Evolutionary conservation across 2,797 vertebrate genomes (phyloP).

Genomic region (Vultur gryphus): DNA sequence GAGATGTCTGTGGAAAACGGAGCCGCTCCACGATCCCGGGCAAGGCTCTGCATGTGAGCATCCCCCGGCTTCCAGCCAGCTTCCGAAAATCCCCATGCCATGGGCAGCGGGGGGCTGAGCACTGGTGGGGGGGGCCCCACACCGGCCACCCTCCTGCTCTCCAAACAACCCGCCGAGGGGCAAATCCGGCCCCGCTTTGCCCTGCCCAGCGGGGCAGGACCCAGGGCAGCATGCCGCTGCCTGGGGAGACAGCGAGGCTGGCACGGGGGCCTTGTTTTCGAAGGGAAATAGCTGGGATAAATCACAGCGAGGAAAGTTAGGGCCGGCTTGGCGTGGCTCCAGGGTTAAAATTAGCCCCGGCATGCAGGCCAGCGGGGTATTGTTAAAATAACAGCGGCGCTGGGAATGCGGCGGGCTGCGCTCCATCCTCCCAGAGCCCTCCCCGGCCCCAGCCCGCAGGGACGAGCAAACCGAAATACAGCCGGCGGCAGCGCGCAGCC

Average conservation of each 20-base stretch:
- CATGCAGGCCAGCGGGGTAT: neutral
- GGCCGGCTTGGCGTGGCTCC: constrained; percentile 17
- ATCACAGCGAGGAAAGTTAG: constrained; percentile 23
- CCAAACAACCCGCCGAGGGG: neutral
- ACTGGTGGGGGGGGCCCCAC: fast-evolving
- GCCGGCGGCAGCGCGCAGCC: fast-evolving
- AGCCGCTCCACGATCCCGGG: neutral
- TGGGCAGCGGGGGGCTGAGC: neutral
- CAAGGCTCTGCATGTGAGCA: neutral
- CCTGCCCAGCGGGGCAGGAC: neutral
- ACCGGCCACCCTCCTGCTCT: neutral
- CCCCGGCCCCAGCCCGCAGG: neutral
- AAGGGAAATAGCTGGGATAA: constrained; percentile 52
- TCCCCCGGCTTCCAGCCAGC: neutral
- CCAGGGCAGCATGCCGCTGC: neutral
- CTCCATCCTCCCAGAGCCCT: neutral
- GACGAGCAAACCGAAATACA: neutral
- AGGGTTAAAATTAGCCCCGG: constrained; percentile 47
- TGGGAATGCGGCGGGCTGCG: neutral
- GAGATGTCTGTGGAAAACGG: neutral
- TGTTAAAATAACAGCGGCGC: neutral
- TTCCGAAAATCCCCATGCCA: neutral
- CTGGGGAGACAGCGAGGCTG: neutral
- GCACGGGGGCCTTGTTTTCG: constrained; percentile 21
- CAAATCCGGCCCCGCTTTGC: neutral